Evolutionary conservation across 2,113 vertebrate genomes (phyloP).

Genomic region (Tychaedon coryphoeus): DNA sequence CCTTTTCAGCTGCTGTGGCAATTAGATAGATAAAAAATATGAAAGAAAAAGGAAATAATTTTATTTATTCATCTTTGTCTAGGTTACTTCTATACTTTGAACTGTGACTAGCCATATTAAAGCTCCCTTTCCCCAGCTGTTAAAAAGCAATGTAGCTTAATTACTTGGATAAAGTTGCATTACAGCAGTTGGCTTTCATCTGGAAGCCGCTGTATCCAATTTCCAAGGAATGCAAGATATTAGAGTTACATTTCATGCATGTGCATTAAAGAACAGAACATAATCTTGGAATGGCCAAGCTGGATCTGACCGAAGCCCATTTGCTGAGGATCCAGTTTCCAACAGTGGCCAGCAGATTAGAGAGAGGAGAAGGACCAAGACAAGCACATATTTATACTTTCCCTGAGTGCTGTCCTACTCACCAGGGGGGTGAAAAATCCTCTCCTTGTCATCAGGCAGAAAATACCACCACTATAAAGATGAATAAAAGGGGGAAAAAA

Average conservation of each 20-base stretch:
- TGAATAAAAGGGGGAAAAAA: background rate
- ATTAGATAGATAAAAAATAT: background rate
- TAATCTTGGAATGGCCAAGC: background rate
- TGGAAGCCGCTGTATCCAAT: background rate
- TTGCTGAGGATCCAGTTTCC: background rate
- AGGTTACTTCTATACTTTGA: background rate
- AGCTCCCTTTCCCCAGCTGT: background rate
- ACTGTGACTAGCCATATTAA: background rate
- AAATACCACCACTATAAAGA: background rate
- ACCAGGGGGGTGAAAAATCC: background rate
- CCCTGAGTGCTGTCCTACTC: background rate
- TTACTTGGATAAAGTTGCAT: background rate
- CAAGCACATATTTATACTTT: background rate
- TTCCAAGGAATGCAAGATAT: background rate
- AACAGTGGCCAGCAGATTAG: background rate
- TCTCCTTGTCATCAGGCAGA: background rate
- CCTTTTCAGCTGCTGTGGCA: background rate
- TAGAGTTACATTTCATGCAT: background rate
- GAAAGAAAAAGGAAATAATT: background rate
- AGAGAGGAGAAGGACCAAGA: background rate
- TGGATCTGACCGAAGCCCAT: background rate
- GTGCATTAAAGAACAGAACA: background rate
- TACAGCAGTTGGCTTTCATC: slow-evolving; percentile 9
- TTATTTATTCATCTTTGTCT: background rate
- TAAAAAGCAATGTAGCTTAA: background rate